Evolutionary conservation across 2,113 vertebrate genomes (phyloP).

Genomic region (Pimephales promelas): DNA sequence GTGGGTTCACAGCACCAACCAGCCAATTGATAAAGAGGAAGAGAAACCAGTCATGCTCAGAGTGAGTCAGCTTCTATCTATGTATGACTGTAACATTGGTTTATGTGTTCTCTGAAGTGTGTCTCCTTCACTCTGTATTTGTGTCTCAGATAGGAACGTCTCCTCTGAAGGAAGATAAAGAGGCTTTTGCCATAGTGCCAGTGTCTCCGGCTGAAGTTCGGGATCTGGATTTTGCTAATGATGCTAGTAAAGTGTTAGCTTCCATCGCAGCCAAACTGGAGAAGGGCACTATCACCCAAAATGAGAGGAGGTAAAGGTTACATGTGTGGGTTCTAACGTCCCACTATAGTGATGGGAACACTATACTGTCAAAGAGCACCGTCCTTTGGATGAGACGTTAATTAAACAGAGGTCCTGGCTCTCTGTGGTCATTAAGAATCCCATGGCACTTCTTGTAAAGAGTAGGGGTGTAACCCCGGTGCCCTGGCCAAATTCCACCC

Average conservation of each 20-base stretch:
- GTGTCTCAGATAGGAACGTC: slow-evolving; percentile 91
- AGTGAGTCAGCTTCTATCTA: slow-evolving; percentile 75
- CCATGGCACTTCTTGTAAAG: no score
- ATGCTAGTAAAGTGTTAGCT: slow-evolving; percentile 96
- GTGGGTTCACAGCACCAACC: slow-evolving; percentile 98
- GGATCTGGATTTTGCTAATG: slow-evolving; percentile 97
- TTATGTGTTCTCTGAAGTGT: background rate
- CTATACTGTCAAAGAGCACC: no score
- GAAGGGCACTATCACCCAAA: slow-evolving; percentile 98
- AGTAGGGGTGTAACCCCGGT: no score
- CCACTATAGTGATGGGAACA: no score
- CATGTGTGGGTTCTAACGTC: no score
- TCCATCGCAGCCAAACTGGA: slow-evolving; percentile 97
- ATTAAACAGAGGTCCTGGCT: no score
- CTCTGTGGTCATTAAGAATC: no score
- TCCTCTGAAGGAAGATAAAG: slow-evolving; percentile 95
- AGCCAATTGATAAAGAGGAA: slow-evolving; percentile 98
- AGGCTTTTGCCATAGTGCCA: slow-evolving; percentile 96
- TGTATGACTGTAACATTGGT: slow-evolving; percentile 62
- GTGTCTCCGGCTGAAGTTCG: slow-evolving; percentile 96
- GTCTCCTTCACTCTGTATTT: background rate
- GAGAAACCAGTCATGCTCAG: slow-evolving; percentile 96
- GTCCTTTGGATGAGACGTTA: no score
- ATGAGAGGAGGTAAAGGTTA: slow-evolving; percentile 87
- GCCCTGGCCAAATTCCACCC: no score